Evolutionary conservation across 2,113 vertebrate genomes (phyloP), one percentile per base, ranked within the genome.

Genomic region (Nothobranchius kuhntae): DNA sequence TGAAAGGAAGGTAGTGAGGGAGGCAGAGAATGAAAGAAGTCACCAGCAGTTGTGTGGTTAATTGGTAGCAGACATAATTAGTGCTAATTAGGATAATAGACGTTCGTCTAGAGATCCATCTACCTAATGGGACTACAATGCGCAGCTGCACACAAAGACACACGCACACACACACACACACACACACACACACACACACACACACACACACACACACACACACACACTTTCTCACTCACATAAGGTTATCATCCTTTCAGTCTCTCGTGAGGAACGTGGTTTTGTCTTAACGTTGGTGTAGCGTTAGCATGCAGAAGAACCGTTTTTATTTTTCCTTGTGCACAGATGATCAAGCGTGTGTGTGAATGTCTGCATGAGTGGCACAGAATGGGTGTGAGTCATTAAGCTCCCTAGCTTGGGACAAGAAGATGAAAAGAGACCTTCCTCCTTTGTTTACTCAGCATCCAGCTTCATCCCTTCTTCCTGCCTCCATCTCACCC

Each of bases 31-130:
- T 7, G 24, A 63, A 65, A 80, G 71, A 83, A 70, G 72, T 76
- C 78, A 65, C 65, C 10, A 53, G 68, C 74, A 77, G 80, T 87
- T 78, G 74, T 81, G 78, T 84, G 71, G 80, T 81, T 87, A 87
- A 89, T 87, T 88, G 78, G 77, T 77, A 77, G 72, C 70, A 72
- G 77, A 80, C 65, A 59, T 91, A 88, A 91, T 88, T 88, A 88
- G 82, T 84, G 77, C 80, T 90, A 85, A 88, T 90, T 87, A 89
- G 78, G 78, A 87, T 90, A 89, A 90, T 90, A 83, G 84, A 76
- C 67, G 77, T 87, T 87, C 55, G 77, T 87, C 85, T 85, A 74
- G 86, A 88, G 80, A 86, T 87, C 76, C 86, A 85, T 83, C 78
- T 80, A 80, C 80, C 81, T 87, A 87, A 89, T 91, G 86, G 78